A percentile compares a stretch with the other conserved stretches of the same genome.
Conservation (phyloP, 2,113 vertebrate species). For the Crocuta crocuta region DNA sequence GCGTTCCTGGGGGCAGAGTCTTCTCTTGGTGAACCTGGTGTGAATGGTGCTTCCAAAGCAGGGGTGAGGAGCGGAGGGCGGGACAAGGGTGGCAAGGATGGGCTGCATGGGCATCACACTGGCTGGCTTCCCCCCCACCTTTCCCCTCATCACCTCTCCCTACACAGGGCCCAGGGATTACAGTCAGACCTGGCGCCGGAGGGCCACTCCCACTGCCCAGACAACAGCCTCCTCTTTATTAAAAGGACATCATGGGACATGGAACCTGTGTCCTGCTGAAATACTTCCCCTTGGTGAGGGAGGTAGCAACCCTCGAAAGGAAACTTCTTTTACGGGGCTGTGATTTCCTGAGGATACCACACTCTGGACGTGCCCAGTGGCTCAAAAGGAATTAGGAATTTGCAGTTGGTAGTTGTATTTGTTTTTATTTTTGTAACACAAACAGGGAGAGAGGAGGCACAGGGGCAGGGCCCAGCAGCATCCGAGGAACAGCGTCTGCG, state of each 20-base stretch:
- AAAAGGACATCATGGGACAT: not conserved
- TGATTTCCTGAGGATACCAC: not conserved
- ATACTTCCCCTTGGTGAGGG: not conserved
- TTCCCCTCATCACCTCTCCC: not conserved
- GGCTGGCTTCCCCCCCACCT: not conserved
- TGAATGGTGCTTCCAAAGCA: not conserved
- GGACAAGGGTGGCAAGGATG: not conserved
- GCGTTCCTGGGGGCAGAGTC: not conserved
- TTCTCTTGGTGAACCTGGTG: not conserved
- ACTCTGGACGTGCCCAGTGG: not conserved
- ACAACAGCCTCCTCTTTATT: not conserved
- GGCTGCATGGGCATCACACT: not conserved
- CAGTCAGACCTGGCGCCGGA: not conserved
- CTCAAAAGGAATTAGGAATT: not conserved
- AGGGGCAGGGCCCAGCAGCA: not conserved
- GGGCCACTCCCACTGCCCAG: not conserved
- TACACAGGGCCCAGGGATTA: not conserved
- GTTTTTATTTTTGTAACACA: slow-evolving; percentile 66
- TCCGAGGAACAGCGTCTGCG: not conserved
- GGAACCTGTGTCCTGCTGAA: not conserved
- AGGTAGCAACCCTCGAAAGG: not conserved
- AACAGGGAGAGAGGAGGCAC: not conserved
- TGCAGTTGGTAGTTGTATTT: not conserved
- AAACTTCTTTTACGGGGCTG: not conserved
- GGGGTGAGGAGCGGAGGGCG: rapidly evolving